Evolutionary conservation across 2,888 invertebrate species (phyloP).

Genomic region (Papilio demoleus): DNA sequence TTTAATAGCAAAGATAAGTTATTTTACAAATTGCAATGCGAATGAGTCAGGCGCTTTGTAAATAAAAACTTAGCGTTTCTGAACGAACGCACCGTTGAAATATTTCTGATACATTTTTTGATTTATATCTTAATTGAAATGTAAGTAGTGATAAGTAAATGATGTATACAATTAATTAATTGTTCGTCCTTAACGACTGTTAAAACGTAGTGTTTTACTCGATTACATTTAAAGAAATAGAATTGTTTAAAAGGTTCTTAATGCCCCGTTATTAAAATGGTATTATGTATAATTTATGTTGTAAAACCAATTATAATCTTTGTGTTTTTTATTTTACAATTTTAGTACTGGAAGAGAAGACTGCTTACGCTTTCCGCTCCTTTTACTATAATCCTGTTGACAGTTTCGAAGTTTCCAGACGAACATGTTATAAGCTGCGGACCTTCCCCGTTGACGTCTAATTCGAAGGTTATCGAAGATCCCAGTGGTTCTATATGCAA

Average conservation of each 20-base stretch:
- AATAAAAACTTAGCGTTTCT: background rate
- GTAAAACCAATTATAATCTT: background rate
- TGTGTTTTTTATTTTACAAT: background rate
- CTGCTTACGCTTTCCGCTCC: slow-evolving; percentile 19
- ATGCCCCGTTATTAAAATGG: no score
- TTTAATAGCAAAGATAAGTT: background rate
- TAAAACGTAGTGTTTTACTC: background rate
- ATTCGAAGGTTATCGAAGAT: slow-evolving; percentile 17
- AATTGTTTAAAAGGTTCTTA: background rate
- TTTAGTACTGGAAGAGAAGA: slow-evolving; percentile 18
- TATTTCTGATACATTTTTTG: background rate
- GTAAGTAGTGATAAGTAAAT: background rate
- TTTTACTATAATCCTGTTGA: slow-evolving; percentile 23
- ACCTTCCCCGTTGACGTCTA: slow-evolving; percentile 14
- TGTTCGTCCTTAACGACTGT: background rate
- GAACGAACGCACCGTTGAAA: background rate
- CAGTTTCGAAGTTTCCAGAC: slow-evolving; percentile 3
- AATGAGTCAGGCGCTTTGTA: background rate
- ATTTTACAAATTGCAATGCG: background rate
- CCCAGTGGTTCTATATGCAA: slow-evolving; percentile 16
- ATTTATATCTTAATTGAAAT: background rate
- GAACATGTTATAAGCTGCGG: slow-evolving; percentile 9
- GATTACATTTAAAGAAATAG: background rate
- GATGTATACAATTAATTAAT: background rate
- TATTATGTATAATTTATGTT: no score